These are phyloP conservation scores for Syncerus caffer DNA, from an alignment of 2,797 vertebrate species.

Conservation along the genomic window DNA sequence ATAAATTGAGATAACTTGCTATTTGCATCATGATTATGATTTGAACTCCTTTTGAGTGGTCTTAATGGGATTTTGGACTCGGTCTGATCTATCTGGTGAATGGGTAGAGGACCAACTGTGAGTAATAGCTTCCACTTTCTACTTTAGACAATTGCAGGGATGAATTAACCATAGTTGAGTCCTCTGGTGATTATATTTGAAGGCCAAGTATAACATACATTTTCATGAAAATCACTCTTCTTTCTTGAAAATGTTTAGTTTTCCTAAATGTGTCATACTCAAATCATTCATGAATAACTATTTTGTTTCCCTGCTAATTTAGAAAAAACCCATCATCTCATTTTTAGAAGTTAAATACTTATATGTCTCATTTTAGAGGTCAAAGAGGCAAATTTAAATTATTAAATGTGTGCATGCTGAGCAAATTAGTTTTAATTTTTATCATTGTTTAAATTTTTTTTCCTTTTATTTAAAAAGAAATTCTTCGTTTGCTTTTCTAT, in stretches of 20 bases:
- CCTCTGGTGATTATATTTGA: neutral
- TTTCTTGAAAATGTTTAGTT: neutral
- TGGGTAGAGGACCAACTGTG: neutral
- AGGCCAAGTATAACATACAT: neutral
- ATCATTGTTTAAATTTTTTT: neutral
- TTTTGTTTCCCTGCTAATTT: constrained; percentile 6
- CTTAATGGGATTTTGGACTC: neutral
- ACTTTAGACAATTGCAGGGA: neutral
- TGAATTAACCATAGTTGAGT: neutral
- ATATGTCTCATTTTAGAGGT: neutral
- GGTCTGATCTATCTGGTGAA: neutral
- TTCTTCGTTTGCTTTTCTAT: neutral
- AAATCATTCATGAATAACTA: neutral
- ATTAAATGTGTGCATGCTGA: neutral
- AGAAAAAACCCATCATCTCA: neutral
- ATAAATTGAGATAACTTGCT: neutral
- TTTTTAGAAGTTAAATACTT: neutral
- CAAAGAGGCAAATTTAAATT: neutral
- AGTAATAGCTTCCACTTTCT: neutral
- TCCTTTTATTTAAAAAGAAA: neutral
- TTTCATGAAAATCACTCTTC: neutral
- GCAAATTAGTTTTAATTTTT: neutral
- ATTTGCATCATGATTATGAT: neutral
- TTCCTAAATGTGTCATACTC: neutral
- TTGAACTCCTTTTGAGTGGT: neutral